A percentile compares a stretch with the other conserved stretches of the same genome.
phyloP scores from a whole-genome alignment of 2,113 vertebrate genomes.

The Leucopsar rothschildi region DNA sequence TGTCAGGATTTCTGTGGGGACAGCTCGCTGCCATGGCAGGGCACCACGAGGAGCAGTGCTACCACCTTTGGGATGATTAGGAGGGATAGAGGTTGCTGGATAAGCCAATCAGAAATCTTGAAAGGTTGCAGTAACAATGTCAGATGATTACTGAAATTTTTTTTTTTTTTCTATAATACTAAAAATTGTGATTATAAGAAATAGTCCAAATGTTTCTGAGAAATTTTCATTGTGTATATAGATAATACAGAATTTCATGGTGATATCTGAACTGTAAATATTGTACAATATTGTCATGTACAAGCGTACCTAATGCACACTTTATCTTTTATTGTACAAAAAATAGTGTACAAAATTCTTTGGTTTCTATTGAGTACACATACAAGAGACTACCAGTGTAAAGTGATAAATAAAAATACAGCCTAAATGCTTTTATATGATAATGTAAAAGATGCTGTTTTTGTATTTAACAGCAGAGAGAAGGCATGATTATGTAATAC shows the following conservation, averaged over 20 bases:
- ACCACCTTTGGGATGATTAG: conserved; percentile 72
- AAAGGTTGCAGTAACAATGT: conserved; percentile 79
- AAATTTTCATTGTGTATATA: conserved; percentile 99
- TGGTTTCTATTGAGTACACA: conserved; percentile 96
- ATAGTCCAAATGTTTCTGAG: conserved; percentile 99
- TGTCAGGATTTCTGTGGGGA: conserved; percentile 66
- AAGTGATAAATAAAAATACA: conserved; percentile 91
- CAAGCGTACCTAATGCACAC: conserved; percentile 99
- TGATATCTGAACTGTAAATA: conserved; percentile 97
- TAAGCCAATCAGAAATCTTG: conserved; percentile 80
- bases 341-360: conserved; percentile 96
- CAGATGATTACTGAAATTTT: conserved; percentile 88
- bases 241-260: conserved; percentile 96
- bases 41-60: conserved; percentile 77
- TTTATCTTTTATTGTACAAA: conserved; percentile 99
- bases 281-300: conserved; percentile 98
- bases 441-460: conserved; percentile 87
- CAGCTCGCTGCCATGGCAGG: conserved; percentile 71
- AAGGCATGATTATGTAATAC: conserved; percentile 80
- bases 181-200: conserved; percentile 91
- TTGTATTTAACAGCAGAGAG: conserved; percentile 84
- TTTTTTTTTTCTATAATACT: conserved; percentile 90
- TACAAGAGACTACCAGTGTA: conserved; percentile 85
- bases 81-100: conserved; percentile 78
- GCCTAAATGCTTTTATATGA: conserved; percentile 96